These are phyloP conservation scores for Zaprionus obscuricornis DNA, from an alignment of 2,888 invertebrate species.

Conservation along the genomic window DNA sequence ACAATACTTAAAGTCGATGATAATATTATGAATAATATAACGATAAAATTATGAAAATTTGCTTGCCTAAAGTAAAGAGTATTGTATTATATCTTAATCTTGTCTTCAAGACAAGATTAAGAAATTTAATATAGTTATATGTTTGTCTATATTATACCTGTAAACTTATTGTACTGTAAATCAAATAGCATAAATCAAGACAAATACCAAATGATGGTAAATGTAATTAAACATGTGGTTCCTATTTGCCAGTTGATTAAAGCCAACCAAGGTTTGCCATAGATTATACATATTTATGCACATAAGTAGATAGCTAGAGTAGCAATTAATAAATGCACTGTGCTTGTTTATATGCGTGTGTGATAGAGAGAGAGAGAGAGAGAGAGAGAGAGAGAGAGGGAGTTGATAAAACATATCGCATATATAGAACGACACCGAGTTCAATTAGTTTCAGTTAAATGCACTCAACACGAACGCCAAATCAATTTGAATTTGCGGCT, in stretches of 20 bases:
- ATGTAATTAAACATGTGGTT: conserved; percentile 40
- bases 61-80: too few species aligned
- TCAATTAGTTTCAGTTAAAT: conserved; percentile 61
- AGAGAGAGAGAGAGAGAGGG: too few species aligned
- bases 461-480: conserved; percentile 51
- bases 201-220: conserved; percentile 4
- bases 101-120: too few species aligned
- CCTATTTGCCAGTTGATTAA: conserved; percentile 27
- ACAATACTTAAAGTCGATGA: too few species aligned
- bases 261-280: conserved; percentile 10
- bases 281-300: background rate
- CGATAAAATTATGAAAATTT: too few species aligned
- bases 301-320: conserved; percentile 4
- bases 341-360: too few species aligned
- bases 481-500: conserved; percentile 60
- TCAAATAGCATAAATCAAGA: conserved; percentile 8
- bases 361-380: too few species aligned
- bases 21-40: too few species aligned
- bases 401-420: too few species aligned
- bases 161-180: background rate
- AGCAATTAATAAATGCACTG: conserved; percentile 17
- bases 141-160: too few species aligned
- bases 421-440: conserved; percentile 21
- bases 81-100: too few species aligned
- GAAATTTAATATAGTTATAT: too few species aligned